Conservation (phyloP, 2,888 invertebrate species). For the Osmoderma eremita region DNA sequence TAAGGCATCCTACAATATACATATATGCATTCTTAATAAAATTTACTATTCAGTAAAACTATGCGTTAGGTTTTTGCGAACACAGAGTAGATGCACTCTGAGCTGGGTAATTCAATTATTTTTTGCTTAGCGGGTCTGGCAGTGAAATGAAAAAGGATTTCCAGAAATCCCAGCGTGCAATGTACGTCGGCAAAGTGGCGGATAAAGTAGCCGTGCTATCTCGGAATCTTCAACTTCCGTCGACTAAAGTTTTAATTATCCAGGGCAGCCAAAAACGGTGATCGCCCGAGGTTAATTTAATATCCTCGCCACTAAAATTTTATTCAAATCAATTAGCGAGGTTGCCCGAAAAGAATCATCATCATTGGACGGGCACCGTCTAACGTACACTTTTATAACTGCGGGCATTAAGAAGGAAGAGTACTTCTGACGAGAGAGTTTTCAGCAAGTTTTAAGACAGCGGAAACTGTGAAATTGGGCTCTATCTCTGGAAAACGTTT, state of each 20-base stretch:
- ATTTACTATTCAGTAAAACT: too few relatives aligned
- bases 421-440: slow-evolving; percentile 7
- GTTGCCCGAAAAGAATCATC: slow-evolving; percentile 26
- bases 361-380: not conserved
- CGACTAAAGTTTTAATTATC: slow-evolving; percentile 36
- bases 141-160: slow-evolving; percentile 4
- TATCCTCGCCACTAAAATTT: slow-evolving; percentile 34
- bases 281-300: slow-evolving; percentile 36
- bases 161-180: not conserved
- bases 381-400: slow-evolving; percentile 20
- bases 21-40: too few relatives aligned
- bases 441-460: slow-evolving; percentile 25
- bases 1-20: too few relatives aligned
- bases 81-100: too few relatives aligned
- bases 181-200: slow-evolving; percentile 10
- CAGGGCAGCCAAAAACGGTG: slow-evolving; percentile 19
- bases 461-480: slow-evolving; percentile 22
- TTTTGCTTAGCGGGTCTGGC: not conserved
- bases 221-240: slow-evolving; percentile 33
- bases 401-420: slow-evolving; percentile 23
- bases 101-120: slow-evolving; percentile 21
- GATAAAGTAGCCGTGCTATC: slow-evolving; percentile 25
- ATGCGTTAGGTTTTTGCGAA: too few relatives aligned
- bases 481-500: not conserved
- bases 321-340: slow-evolving; percentile 37